Conservation (phyloP, 2,797 vertebrate genomes). For the Sciurus vulgaris region DNA sequence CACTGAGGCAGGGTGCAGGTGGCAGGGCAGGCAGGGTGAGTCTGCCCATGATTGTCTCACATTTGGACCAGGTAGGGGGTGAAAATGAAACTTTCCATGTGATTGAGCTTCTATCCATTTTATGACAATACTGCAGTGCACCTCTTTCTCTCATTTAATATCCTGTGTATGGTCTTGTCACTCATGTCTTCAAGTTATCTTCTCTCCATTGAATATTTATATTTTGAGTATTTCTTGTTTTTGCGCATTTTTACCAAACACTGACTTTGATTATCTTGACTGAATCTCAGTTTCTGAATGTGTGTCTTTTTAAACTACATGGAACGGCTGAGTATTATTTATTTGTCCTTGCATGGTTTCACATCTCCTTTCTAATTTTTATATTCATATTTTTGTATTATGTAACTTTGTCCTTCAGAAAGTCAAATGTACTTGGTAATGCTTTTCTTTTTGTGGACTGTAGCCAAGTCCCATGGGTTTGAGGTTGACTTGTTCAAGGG, state of each 20-base stretch:
- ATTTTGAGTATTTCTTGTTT: slow-evolving; percentile 32
- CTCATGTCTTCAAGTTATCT: neutral
- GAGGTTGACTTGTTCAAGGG: slow-evolving; percentile 71
- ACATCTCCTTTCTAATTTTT: neutral
- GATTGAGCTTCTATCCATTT: neutral
- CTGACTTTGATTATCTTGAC: neutral
- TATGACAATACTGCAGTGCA: neutral
- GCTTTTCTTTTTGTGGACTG: slow-evolving; percentile 72
- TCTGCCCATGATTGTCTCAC: neutral
- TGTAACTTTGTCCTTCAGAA: slow-evolving; percentile 80
- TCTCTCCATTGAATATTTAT: neutral
- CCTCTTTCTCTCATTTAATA: neutral
- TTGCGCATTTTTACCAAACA: neutral
- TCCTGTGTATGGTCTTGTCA: neutral
- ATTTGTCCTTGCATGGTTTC: slow-evolving; percentile 45
- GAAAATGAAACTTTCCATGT: neutral
- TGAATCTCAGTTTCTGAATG: slow-evolving; percentile 60
- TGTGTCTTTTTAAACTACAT: slow-evolving; percentile 12
- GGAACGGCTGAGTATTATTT: neutral
- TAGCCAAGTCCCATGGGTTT: slow-evolving; percentile 71
- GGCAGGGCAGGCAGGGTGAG: neutral
- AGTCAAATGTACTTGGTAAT: slow-evolving; percentile 67
- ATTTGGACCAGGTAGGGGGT: neutral
- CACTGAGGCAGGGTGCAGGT: slow-evolving; percentile 39
- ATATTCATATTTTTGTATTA: slow-evolving; percentile 65